Percentiles rank a stretch among this genome's conserved stretches.
phyloP scores from a whole-genome alignment of 2,797 vertebrate genomes.

The Ciconia nigra region DNA sequence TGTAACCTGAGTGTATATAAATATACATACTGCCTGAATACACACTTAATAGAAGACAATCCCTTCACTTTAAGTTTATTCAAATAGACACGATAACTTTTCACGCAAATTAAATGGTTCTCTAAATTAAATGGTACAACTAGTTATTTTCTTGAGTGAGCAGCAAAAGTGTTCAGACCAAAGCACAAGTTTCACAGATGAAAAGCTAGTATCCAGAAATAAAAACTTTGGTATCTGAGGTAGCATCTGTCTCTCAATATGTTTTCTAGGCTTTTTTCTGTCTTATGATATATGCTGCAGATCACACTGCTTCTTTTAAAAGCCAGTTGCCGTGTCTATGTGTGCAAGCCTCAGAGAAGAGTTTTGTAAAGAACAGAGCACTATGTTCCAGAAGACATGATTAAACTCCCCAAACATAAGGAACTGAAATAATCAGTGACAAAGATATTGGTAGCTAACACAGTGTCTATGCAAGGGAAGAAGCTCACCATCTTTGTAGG shows the following conservation, averaged over 20 bases:
- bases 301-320: conserved; percentile 2
- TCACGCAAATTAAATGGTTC: neutral
- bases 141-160: neutral
- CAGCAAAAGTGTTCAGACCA: neutral
- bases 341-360: conserved; percentile 24
- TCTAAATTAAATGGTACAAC: neutral
- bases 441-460: neutral
- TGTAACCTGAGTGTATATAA: neutral
- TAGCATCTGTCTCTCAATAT: conserved; percentile 49
- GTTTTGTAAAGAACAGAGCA: conserved; percentile 17
- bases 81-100: neutral
- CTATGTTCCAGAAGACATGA: neutral
- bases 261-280: neutral
- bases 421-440: neutral
- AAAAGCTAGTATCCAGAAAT: conserved; percentile 22
- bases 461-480: neutral
- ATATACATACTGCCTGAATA: neutral
- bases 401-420: neutral
- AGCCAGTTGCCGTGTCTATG: neutral
- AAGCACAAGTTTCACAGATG: neutral
- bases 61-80: neutral
- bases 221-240: neutral
- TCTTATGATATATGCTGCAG: neutral
- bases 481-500: neutral
- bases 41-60: neutral